Conservation (phyloP, 2,797 vertebrate species). For the Sciurus carolinensis region DNA sequence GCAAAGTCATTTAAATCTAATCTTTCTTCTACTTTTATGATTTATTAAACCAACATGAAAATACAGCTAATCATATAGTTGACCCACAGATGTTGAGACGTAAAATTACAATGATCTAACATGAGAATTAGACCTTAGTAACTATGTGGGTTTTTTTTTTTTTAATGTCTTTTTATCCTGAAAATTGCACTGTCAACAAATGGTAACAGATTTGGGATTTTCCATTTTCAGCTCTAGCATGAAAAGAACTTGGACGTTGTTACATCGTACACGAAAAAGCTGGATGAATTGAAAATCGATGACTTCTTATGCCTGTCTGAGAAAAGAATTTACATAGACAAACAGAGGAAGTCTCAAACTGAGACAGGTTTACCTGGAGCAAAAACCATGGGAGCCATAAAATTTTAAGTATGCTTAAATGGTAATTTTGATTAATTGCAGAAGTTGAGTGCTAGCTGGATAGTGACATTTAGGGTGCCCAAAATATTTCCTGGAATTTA, state of each 20-base stretch:
- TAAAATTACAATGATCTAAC: slow-evolving; percentile 22
- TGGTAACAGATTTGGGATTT: not conserved
- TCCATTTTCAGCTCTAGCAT: slow-evolving; percentile 5
- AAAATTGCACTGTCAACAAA: slow-evolving; percentile 2
- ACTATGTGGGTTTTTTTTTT: not conserved
- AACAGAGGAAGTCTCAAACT: slow-evolving; percentile 4
- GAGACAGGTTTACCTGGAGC: not conserved
- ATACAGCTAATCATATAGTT: not conserved
- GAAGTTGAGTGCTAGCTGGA: not conserved
- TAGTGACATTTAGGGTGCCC: not conserved
- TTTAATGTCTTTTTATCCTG: not conserved
- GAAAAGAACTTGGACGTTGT: not conserved
- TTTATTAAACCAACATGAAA: slow-evolving; percentile 57
- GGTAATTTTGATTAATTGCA: not conserved
- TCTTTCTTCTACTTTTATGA: slow-evolving; percentile 39
- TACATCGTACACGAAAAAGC: not conserved
- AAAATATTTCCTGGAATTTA: not conserved
- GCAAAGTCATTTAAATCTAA: slow-evolving; percentile 31
- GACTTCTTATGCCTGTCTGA: not conserved
- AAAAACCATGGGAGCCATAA: not conserved
- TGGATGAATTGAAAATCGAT: not conserved
- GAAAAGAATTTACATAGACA: not conserved
- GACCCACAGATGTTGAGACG: not conserved
- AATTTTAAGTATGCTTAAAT: not conserved
- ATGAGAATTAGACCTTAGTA: slow-evolving; percentile 2